Percentiles rank a stretch among this genome's conserved stretches.
These are phyloP conservation scores for Murina feae DNA, from an alignment of 2,113 vertebrate species.

Conservation along the genomic window DNA sequence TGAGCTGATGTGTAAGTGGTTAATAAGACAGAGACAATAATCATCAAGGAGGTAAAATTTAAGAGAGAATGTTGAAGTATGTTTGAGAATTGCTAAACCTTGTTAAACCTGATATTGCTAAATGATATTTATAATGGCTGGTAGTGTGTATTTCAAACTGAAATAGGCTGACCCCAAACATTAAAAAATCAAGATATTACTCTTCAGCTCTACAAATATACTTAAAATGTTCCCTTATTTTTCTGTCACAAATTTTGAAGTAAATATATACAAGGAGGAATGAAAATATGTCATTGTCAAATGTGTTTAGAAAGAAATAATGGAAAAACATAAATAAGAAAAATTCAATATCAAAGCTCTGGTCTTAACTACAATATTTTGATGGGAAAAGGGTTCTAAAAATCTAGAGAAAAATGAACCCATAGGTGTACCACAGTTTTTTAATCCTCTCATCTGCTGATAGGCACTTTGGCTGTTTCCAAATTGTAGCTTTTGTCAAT, in stretches of 20 bases:
- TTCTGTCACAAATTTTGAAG: background rate
- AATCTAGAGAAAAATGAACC: background rate
- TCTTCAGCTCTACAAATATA: background rate
- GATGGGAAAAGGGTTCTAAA: background rate
- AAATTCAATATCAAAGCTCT: background rate
- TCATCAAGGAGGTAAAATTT: background rate
- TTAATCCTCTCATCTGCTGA: no score
- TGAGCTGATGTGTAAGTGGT: background rate
- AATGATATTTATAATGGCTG: background rate
- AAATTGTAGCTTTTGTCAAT: no score
- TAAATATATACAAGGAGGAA: background rate
- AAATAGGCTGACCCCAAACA: background rate
- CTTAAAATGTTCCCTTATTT: background rate
- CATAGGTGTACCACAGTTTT: background rate
- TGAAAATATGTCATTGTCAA: background rate
- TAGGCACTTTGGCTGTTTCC: no score
- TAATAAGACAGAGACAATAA: background rate
- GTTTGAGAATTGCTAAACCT: background rate
- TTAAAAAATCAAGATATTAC: background rate
- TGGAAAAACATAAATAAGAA: background rate
- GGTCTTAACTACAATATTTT: background rate
- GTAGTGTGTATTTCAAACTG: background rate
- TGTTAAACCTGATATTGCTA: background rate
- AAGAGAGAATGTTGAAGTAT: background rate
- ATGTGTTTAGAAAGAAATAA: background rate